Percentiles rank a stretch among this genome's conserved stretches.
These are phyloP conservation scores for Drosophila meridiana DNA, from an alignment of 2,888 invertebrate species.

Conservation along the genomic window DNA sequence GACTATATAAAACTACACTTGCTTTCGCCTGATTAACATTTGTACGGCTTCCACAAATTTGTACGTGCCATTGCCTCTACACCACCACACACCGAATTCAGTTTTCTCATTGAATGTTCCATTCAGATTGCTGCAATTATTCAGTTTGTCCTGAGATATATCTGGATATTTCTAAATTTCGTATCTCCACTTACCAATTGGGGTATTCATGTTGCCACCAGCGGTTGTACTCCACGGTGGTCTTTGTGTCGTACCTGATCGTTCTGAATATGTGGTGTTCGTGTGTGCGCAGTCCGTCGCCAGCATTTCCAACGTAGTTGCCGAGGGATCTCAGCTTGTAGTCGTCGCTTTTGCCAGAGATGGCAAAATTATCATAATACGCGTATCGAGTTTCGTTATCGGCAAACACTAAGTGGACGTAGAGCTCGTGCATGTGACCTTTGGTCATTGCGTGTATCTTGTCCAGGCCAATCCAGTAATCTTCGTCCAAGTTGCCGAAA, in stretches of 20 bases:
- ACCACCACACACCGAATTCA: conserved; percentile 46
- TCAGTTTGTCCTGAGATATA: not conserved
- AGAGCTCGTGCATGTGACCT: conserved; percentile 36
- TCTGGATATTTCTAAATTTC: not conserved
- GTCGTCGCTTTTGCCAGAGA: conserved; percentile 29
- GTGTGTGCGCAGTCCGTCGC: conserved; percentile 35
- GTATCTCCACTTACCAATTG: conserved; percentile 22
- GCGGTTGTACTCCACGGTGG: conserved; percentile 26
- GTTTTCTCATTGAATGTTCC: conserved; percentile 29
- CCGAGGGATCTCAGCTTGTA: conserved; percentile 35
- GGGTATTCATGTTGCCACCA: conserved; percentile 40
- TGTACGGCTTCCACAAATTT: conserved; percentile 36
- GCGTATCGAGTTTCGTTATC: conserved; percentile 33
- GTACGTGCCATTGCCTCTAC: conserved; percentile 18
- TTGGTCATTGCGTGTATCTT: conserved; percentile 37
- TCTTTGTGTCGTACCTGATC: conserved; percentile 10
- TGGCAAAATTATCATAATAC: conserved; percentile 38
- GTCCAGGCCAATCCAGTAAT: conserved; percentile 41
- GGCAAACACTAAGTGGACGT: conserved; percentile 33
- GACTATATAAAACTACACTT: conserved; percentile 5
- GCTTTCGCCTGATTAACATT: conserved; percentile 40
- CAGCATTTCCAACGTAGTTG: conserved; percentile 35
- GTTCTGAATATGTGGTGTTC: conserved; percentile 31
- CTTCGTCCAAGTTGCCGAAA: conserved; percentile 32
- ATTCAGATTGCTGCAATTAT: conserved; percentile 31